Base-by-base conservation (phyloP, 2,113 vertebrate species). In the Zosterops hypoxanthus region DNA sequence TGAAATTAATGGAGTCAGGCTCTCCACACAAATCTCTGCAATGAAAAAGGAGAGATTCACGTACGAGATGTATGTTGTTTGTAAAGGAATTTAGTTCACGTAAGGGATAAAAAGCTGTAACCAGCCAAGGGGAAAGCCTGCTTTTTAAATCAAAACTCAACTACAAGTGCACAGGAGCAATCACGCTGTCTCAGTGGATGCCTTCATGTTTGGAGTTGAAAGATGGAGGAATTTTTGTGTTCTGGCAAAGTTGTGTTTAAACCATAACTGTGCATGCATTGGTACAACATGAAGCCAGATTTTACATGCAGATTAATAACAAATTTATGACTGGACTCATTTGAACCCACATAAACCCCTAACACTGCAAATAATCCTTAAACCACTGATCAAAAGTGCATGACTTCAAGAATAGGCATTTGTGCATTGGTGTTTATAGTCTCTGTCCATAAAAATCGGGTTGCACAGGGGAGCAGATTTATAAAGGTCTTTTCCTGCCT, bases 1-100 rank as follows among this genome's bases (percentile, higher is more conserved):
- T 95, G 95, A 98, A 98, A 98, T 98, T 98, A 98, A 98, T 97
- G 97, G 97, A 98, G 97, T 97, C 96, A 96, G 95, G 95, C 97
- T 97, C 95, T 97, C 97, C 96, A 97, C 97, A 97, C 96, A 97
- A 97, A 98, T 96, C 97, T 97, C 95, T 96, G 95, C 95, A 98
- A 96, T 16, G 66, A 23, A 88, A 96, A 92, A 97, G 95, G 81
- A 98, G 93, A 96, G 88, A 96, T 95, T 95, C 82, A 82, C n/a
- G 29, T 94, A 95, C 77, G 97, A 98, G 97, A 98, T 98, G 89
- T 97, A 97, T 97, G 96, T 95, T 98, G 95, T 98, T 98, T 98
- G 93, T 91, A 88, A 90, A 96, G 78, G 92, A 97, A 97, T 97
- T 97, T 98, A 97, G 92, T 97, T 97, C 92, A 96, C 61, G 59